Percentiles rank a stretch among this genome's conserved stretches.
Evolutionary conservation across 2,113 vertebrate species (phyloP).

Genomic region (Proteles cristata): DNA sequence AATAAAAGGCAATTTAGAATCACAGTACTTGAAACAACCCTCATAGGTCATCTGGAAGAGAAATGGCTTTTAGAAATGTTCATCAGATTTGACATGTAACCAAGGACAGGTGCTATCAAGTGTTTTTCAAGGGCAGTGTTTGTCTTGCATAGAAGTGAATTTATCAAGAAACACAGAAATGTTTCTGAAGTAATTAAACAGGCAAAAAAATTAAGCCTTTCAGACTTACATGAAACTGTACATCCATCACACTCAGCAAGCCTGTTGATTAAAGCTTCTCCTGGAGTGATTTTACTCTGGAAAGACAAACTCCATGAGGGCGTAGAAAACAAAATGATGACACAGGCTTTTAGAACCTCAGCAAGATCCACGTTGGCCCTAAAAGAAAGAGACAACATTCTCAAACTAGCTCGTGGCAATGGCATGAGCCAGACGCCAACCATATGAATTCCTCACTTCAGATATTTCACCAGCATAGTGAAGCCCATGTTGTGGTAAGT

Average conservation of each 20-base stretch:
- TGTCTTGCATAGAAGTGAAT: conserved; percentile 27
- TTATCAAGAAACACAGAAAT: conserved; percentile 44
- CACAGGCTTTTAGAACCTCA: neutral
- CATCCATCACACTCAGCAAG: neutral
- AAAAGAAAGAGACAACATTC: neutral
- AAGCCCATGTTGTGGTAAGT: neutral
- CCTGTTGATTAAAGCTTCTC: neutral
- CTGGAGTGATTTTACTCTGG: neutral
- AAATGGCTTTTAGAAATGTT: conserved; percentile 56
- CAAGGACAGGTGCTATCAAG: neutral
- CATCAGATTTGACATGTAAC: conserved; percentile 48
- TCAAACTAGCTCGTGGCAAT: neutral
- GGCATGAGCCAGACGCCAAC: accelerated
- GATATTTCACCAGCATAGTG: neutral
- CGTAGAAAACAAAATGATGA: neutral
- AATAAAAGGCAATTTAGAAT: conserved; percentile 58
- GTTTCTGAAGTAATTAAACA: conserved; percentile 47
- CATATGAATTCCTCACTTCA: neutral
- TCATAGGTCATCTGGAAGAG: conserved; percentile 39
- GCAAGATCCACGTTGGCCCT: conserved; percentile 15
- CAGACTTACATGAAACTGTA: neutral
- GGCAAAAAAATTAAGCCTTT: neutral
- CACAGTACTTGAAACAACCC: conserved; percentile 40
- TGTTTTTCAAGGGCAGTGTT: conserved; percentile 42
- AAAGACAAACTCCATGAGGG: neutral